Conservation (phyloP, 1,140 invertebrate species). For the Atopsyche davidsoni region DNA sequence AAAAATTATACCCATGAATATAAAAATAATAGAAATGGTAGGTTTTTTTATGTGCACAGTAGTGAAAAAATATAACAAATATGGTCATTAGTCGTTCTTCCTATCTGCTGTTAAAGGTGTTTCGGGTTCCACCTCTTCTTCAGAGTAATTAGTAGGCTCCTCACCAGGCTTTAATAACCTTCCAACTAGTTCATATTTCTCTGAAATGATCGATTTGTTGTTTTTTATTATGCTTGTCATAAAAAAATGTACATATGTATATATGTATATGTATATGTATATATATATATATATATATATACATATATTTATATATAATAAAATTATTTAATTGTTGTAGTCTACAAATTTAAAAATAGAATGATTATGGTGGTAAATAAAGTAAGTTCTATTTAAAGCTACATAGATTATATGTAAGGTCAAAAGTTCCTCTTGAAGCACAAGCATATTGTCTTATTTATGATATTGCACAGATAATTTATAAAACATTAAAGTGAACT, state of each 20-base stretch:
- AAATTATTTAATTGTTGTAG: too few relatives aligned
- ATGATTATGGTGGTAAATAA: background rate
- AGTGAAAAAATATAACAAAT: too few relatives aligned
- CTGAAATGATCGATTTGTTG: slow-evolving; percentile 50
- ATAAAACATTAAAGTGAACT: too few relatives aligned
- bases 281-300: background rate
- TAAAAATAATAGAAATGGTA: too few relatives aligned
- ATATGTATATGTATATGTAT: too few relatives aligned
- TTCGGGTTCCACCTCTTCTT: slow-evolving; percentile 72
- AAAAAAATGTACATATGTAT: background rate
- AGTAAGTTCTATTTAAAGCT: too few relatives aligned
- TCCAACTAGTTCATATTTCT: slow-evolving; percentile 93
- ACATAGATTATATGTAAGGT: too few relatives aligned
- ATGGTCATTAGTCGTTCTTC: slow-evolving; percentile 19
- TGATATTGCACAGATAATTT: too few relatives aligned
- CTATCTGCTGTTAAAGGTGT: slow-evolving; percentile 13
- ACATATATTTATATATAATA: background rate
- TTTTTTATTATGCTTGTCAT: background rate
- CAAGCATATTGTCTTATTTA: too few relatives aligned
- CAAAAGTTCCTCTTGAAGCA: too few relatives aligned
- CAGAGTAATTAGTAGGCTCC: slow-evolving; percentile 84
- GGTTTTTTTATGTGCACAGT: too few relatives aligned
- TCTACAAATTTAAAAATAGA: background rate
- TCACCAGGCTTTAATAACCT: slow-evolving; percentile 88
- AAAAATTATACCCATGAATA: too few relatives aligned